Evolutionary conservation across 2,888 invertebrate genomes (phyloP), one percentile per base, ranked within the genome.

Genomic region (Melolontha melolontha): DNA sequence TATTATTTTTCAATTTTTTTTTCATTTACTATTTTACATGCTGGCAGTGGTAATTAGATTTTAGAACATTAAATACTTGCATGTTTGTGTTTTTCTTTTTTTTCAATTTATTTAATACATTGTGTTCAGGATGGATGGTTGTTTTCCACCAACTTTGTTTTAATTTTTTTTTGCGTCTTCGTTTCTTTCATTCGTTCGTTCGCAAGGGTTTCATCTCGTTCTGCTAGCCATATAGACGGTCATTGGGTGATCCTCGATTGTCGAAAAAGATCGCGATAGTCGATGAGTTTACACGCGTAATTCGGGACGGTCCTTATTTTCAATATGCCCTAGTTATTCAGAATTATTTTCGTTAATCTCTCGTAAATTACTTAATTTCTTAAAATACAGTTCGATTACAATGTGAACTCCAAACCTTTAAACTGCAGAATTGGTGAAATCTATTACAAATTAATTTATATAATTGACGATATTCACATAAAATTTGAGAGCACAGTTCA

Each of bases 21-120:
- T 64, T 52, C 29, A 41, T 51, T 34, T 34, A 34, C 54, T 72
- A 75, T 71, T 74, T 77, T 75, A 77, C 77, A 77, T 78, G 76
- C 75, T 81, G 80, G 80, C 81, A 81, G 80, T 81, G 74, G 78
- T 79, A 75, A 76, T 78, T 79, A 79, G 78, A 78, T 77, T 79
- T 81, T 79, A 75, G 75, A 76, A 76, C 75, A 76, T 75, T 75
- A 76, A 72, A 74, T 73, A 71, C 34, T 47, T 62, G 47, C 47
- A 34, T 62, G 59, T 49, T 47, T 62, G 22, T 62, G 47, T 47
- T 29, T 62, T 47, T 47, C 17, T 22, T 47, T 59, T 14, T 27
- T 47, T 34, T 29, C 27, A 62, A 34, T 22, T 34, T 52, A 34
- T 29, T 29, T 52, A 52, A 52, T 52, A 52, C 29, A 34, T 52